These are phyloP conservation scores for Sinocyclocheilus anophthalmus DNA, from an alignment of 2,113 vertebrate genomes.

Conservation along the genomic window DNA sequence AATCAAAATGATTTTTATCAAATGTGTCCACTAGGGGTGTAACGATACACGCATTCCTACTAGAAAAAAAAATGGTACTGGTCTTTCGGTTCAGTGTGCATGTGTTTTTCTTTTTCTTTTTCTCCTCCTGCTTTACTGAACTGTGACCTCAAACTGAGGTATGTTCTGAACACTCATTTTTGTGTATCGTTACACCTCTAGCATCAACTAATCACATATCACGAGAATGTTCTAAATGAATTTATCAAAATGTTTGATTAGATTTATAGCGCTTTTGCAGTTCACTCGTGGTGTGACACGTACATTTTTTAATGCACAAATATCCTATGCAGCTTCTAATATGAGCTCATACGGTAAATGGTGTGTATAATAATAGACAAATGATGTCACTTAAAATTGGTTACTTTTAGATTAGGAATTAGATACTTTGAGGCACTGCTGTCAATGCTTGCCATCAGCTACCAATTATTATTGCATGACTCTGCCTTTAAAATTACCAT, in stretches of 20 bases:
- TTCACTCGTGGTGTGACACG: too few species aligned
- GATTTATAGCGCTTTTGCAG: background rate
- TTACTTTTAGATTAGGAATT: background rate
- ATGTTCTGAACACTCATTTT: too few species aligned
- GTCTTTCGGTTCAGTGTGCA: too few species aligned
- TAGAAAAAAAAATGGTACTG: too few species aligned
- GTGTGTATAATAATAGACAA: background rate
- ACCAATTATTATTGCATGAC: background rate
- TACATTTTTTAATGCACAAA: background rate
- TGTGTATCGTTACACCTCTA: too few species aligned
- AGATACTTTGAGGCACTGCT: background rate
- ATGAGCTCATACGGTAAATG: background rate
- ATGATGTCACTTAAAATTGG: background rate
- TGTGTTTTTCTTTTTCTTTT: too few species aligned
- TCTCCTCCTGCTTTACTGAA: too few species aligned
- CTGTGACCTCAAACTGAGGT: too few species aligned
- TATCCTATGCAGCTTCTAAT: background rate
- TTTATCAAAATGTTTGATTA: background rate
- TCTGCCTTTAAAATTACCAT: too few species aligned
- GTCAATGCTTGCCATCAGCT: background rate
- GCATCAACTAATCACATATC: too few species aligned
- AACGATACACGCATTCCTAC: too few species aligned
- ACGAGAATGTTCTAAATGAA: too few species aligned
- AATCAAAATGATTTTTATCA: background rate
- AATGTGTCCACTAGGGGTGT: background rate